Conservation (phyloP, 2,113 vertebrate species). For the Ellobius talpinus region DNA sequence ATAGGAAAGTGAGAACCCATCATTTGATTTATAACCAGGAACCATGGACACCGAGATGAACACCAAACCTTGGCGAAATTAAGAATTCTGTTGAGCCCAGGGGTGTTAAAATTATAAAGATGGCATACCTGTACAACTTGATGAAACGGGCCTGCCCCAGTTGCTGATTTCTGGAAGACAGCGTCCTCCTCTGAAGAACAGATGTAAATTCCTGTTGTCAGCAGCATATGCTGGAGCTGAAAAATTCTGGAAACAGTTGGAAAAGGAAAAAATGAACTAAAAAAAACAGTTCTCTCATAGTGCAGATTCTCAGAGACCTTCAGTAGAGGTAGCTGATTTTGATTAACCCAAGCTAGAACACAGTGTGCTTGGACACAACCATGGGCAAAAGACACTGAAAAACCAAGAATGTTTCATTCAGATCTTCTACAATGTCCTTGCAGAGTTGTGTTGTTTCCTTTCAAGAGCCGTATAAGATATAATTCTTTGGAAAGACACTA, state of each 20-base stretch:
- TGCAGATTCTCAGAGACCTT: slow-evolving; percentile 79
- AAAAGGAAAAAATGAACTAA: slow-evolving; percentile 80
- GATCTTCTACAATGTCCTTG: slow-evolving; percentile 47
- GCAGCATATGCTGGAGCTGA: slow-evolving; percentile 74
- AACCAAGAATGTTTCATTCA: slow-evolving; percentile 43
- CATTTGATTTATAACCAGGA: slow-evolving; percentile 14
- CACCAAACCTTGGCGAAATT: neutral
- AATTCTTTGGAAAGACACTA: neutral
- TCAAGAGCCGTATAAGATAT: neutral
- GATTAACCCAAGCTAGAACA: slow-evolving; percentile 80
- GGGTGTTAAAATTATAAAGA: neutral
- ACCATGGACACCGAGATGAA: neutral
- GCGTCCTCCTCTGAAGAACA: slow-evolving; percentile 57
- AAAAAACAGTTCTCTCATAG: slow-evolving; percentile 60
- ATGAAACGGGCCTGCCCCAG: neutral
- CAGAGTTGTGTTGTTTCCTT: slow-evolving; percentile 41
- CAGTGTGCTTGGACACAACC: slow-evolving; percentile 42
- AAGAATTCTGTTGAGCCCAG: neutral
- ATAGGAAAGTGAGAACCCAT: neutral
- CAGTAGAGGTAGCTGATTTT: slow-evolving; percentile 79
- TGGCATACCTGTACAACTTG: neutral
- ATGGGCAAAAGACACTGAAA: slow-evolving; percentile 8
- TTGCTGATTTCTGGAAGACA: neutral
- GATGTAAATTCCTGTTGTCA: slow-evolving; percentile 63
- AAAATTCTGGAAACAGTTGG: slow-evolving; percentile 81